phyloP scores from a whole-genome alignment of 1,140 invertebrate species.

The Heliothis subflexa region DNA sequence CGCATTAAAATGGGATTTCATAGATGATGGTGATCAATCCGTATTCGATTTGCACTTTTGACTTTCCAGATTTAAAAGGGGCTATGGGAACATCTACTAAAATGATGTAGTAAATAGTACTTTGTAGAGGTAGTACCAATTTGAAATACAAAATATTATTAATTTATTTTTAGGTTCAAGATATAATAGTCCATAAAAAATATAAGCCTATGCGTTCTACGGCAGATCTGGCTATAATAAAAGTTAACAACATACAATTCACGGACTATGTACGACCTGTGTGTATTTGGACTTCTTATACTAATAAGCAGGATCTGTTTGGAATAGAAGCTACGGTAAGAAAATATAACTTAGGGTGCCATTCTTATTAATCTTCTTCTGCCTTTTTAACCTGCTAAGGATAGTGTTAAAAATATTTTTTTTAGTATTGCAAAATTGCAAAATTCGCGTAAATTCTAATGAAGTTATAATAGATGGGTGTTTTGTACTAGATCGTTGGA shows the following conservation, averaged over 20 bases:
- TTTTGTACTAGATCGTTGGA: conserved; percentile 66
- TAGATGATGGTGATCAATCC: no score
- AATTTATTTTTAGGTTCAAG: conserved; percentile 67
- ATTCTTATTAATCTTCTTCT: no score
- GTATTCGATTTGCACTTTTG: no score
- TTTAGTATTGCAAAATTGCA: not conserved
- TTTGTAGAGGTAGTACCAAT: no score
- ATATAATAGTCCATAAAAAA: conserved; percentile 76
- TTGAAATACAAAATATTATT: no score
- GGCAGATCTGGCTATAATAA: conserved; percentile 78
- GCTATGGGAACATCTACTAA: no score
- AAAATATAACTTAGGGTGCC: not conserved
- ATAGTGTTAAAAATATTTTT: no score
- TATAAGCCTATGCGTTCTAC: conserved; percentile 65
- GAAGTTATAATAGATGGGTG: not conserved
- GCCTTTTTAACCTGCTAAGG: no score
- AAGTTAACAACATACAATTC: conserved; percentile 71
- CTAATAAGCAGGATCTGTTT: conserved; percentile 70
- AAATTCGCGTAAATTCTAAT: no score
- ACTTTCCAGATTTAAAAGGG: no score
- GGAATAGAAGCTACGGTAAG: conserved; percentile 73
- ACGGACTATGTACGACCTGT: conserved; percentile 81
- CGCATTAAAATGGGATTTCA: no score
- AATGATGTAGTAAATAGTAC: no score
- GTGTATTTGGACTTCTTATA: conserved; percentile 79